A percentile compares a stretch with the other conserved stretches of the same genome.
Conservation (phyloP, 2,113 vertebrate species). For the Protobothrops flavoviridis region DNA sequence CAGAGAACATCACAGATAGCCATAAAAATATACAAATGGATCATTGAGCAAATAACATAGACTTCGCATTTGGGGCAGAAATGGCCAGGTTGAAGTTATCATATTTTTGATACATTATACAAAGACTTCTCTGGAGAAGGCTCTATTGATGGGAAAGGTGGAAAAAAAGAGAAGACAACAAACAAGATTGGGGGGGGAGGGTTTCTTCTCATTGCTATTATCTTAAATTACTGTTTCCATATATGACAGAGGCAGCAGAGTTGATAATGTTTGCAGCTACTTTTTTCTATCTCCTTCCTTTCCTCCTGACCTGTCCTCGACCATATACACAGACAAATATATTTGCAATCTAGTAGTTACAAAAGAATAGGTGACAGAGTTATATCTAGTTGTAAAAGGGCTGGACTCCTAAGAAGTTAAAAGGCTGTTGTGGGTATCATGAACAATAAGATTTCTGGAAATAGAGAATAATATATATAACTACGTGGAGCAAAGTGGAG, state of each 20-base stretch:
- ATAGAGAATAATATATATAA: not conserved
- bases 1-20: no score
- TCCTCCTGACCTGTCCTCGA: not conserved
- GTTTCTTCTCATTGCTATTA: not conserved
- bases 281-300: not conserved
- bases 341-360: not conserved
- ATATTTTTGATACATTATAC: not conserved
- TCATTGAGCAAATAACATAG: no score
- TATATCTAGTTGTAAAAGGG: not conserved
- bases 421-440: not conserved
- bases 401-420: not conserved
- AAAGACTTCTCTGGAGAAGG: not conserved
- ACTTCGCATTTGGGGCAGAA: no score
- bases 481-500: not conserved
- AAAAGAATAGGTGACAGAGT: not conserved
- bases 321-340: not conserved
- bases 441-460: not conserved
- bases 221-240: not conserved
- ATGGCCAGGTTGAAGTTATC: no score
- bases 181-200: not conserved
- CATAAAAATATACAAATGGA: no score
- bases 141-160: not conserved
- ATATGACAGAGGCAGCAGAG: not conserved
- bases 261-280: not conserved
- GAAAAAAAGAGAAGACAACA: not conserved